Evolutionary conservation across 2,888 invertebrate species (phyloP).

Genomic region (Protonemura montana): DNA sequence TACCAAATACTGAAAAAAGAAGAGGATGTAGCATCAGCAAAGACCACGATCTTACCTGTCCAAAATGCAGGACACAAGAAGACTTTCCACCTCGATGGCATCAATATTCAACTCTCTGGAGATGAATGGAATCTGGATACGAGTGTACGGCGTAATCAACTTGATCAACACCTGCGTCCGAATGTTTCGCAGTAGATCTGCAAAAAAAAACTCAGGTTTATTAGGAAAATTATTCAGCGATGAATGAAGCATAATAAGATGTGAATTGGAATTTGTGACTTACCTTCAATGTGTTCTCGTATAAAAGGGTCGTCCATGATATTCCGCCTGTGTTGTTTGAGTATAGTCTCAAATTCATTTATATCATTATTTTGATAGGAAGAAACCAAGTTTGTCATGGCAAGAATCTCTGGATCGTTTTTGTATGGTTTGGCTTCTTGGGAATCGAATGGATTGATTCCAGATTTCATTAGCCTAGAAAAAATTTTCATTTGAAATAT

Average conservation of each 20-base stretch:
- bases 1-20: no score
- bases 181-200: constrained; percentile 92
- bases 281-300: constrained; percentile 94
- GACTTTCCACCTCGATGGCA: constrained; percentile 92
- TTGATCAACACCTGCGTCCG: constrained; percentile 97
- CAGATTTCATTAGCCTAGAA: constrained; percentile 95
- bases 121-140: constrained; percentile 97
- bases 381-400: constrained; percentile 97
- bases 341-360: constrained; percentile 95
- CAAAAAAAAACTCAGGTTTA: background rate
- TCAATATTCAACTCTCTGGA: constrained; percentile 94
- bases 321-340: constrained; percentile 91
- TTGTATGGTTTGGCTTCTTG: constrained; percentile 99
- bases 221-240: background rate
- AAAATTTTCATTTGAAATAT: no score
- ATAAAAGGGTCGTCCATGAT: constrained; percentile 99
- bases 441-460: constrained; percentile 99
- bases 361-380: constrained; percentile 99
- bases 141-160: constrained; percentile 96
- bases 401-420: constrained; percentile 98
- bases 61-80: constrained; percentile 96
- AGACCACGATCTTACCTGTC: constrained; percentile 96
- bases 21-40: no score
- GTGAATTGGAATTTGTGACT: constrained; percentile 52
- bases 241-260: background rate